phyloP scores from a whole-genome alignment of 2,113 vertebrate genomes.

The Isichthys henryi region DNA sequence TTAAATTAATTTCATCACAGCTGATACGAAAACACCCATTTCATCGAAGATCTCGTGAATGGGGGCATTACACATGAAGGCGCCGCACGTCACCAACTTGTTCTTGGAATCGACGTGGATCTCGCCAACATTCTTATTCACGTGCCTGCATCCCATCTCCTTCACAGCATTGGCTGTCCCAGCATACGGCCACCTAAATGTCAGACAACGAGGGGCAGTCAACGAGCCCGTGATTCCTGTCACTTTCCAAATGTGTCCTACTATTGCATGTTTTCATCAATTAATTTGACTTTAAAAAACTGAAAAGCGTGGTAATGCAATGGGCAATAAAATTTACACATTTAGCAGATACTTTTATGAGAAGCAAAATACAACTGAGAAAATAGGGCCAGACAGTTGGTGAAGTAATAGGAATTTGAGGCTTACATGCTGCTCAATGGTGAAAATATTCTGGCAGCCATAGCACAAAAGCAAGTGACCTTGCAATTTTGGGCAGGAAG shows the following conservation, averaged over 20 bases:
- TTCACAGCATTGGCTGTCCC: slow-evolving; percentile 56
- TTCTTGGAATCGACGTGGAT: slow-evolving; percentile 68
- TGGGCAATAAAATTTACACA: neutral
- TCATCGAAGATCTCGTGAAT: slow-evolving; percentile 71
- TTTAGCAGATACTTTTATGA: neutral
- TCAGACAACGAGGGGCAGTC: neutral
- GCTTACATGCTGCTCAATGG: neutral
- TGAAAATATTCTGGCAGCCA: neutral
- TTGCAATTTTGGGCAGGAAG: neutral
- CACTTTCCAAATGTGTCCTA: neutral
- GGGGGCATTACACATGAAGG: slow-evolving; percentile 76
- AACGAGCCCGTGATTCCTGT: neutral
- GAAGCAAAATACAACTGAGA: neutral
- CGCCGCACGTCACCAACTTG: slow-evolving; percentile 71
- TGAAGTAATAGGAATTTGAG: neutral
- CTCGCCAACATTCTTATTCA: slow-evolving; percentile 67
- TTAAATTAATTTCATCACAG: slow-evolving; percentile 66
- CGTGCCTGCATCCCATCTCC: slow-evolving; percentile 70
- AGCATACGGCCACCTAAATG: slow-evolving; percentile 69
- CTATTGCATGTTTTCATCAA: neutral
- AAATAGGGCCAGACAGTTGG: neutral
- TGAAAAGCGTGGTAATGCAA: neutral
- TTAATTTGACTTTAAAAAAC: neutral
- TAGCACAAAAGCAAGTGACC: neutral
- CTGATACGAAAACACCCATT: slow-evolving; percentile 65